phyloP scores from a whole-genome alignment of 2,797 vertebrate genomes.

The Numenius phaeopus region DNA sequence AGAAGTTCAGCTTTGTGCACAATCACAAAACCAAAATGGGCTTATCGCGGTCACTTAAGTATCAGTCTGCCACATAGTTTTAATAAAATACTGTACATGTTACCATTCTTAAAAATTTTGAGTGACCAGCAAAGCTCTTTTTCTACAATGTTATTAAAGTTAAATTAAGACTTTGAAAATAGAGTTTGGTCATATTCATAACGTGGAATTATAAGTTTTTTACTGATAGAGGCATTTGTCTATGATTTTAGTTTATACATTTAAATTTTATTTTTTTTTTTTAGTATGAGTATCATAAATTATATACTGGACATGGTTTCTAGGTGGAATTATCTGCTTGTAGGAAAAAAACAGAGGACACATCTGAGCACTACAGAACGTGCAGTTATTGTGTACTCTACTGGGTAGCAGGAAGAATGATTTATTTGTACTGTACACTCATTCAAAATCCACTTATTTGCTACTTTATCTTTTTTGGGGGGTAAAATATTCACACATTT shows the following conservation, averaged over 20 bases:
- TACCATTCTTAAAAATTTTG: not conserved
- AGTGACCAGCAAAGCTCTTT: not conserved
- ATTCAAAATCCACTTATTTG: not conserved
- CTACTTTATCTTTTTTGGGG: not conserved
- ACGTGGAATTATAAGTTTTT: not conserved
- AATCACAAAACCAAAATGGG: not conserved
- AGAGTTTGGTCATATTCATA: not conserved
- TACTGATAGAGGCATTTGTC: not conserved
- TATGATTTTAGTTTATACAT: not conserved
- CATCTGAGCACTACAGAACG: not conserved
- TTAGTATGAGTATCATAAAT: not conserved
- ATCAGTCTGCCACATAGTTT: not conserved
- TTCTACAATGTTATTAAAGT: not conserved
- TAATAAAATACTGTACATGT: not conserved
- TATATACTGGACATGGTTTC: not conserved
- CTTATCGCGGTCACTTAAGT: not conserved
- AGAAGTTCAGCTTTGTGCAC: not conserved
- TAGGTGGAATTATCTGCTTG: not conserved
- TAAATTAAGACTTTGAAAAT: not conserved
- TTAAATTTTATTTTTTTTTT: not conserved
- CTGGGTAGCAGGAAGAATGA: not conserved
- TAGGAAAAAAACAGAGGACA: not conserved
- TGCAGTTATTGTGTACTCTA: not conserved
- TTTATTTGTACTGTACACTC: not conserved
- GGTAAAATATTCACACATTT: not conserved